Percentiles rank a stretch among this genome's conserved stretches.
These are phyloP conservation scores for Elephantulus edwardii DNA, from an alignment of 2,113 vertebrate genomes.

Conservation along the genomic window DNA sequence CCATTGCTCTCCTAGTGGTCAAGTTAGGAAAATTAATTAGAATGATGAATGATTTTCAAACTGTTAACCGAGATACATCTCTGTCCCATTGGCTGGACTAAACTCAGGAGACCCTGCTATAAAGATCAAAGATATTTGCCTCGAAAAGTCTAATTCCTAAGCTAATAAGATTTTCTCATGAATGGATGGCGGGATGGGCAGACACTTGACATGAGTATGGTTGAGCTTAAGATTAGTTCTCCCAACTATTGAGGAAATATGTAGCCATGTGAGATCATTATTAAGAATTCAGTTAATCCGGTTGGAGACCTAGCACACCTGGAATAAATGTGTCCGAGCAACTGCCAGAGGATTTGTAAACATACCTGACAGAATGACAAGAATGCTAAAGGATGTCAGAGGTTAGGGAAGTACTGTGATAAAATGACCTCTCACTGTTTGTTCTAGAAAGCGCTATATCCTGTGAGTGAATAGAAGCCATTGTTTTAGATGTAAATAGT, in stretches of 20 bases:
- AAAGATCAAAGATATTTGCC: not conserved
- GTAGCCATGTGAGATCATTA: not conserved
- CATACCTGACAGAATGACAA: not conserved
- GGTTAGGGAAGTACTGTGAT: not conserved
- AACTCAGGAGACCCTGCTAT: not conserved
- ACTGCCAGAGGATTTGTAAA: not conserved
- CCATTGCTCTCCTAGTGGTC: not conserved
- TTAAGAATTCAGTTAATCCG: conserved; percentile 32
- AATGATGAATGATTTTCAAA: conserved; percentile 8
- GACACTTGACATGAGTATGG: not conserved
- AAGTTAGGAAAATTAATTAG: not conserved
- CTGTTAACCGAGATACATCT: not conserved
- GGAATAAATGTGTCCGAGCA: not conserved
- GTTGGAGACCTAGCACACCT: not conserved
- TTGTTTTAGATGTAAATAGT: not conserved
- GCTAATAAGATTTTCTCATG: not conserved
- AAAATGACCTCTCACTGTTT: not conserved
- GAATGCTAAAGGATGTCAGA: conserved; percentile 2
- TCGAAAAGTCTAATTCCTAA: not conserved
- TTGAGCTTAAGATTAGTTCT: not conserved
- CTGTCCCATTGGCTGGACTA: not conserved
- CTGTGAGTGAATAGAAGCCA: conserved; percentile 18
- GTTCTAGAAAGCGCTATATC: conserved; percentile 16
- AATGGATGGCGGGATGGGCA: not conserved
- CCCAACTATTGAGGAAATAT: not conserved